Base-by-base conservation (phyloP, 2,113 vertebrate genomes). In the Xiphophorus couchianus region DNA sequence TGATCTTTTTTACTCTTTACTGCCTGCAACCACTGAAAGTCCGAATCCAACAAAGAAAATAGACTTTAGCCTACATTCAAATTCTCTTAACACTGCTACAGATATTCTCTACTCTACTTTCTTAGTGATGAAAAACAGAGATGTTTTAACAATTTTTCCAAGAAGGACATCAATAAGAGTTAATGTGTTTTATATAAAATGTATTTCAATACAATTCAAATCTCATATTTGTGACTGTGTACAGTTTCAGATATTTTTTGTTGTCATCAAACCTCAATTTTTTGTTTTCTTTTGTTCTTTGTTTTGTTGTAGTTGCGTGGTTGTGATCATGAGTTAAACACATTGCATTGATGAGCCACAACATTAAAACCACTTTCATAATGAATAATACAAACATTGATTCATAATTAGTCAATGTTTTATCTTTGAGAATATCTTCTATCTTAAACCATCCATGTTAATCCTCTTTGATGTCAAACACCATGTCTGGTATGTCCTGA, bases 201-300 rank as follows among this genome's bases (percentile, higher is more conserved):
- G 17, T 37, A n/a, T 65, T 58, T 58, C 19, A 58, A 25, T 58
- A 25, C 19, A 25, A 10, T 54, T 54, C 25, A 58, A n/a, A 25
- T 10, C 44, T 42, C 48, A 54, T 8, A 58, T 58, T 65, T 29
- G 27, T 22, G 17, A 9, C 22, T 37, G 19, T 29, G 15, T 4
- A 66, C 33, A 39, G 33, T 66, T 39, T 37, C 4, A n/a, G n/a
- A 42, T 17, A 31, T 33, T 63, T 48, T 76, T 76, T 79, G 25
- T 70, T 73, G 15, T 86, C 65, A 74, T 82, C 85, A 86, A 89
- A 93, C 89, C 88, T 91, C 87, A 87, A 73, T 48, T 71, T 89
- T 83, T 83, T 82, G 63, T 74, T 66, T 82, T 67, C 17, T 69
- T 62, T 73, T 85, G 75, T 90, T 67, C 17, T 69, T 62, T 73